phyloP scores from a whole-genome alignment of 2,113 vertebrate species.

The Tenebrosternarchus preto region DNA sequence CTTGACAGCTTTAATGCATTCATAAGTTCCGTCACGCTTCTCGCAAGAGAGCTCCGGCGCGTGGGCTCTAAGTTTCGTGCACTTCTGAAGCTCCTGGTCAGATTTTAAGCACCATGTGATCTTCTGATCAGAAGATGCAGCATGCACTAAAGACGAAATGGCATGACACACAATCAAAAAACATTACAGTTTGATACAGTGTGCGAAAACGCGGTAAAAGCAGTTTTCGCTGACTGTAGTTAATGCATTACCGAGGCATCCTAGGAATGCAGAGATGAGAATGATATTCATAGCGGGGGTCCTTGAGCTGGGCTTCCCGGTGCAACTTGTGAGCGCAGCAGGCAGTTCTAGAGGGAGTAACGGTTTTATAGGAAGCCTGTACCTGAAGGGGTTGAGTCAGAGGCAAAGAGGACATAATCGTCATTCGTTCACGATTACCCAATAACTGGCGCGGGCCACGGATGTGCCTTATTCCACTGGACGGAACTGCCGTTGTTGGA shows the following conservation, averaged over 20 bases:
- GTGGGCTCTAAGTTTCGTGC: slow-evolving; percentile 21
- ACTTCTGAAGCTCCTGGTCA: slow-evolving; percentile 59
- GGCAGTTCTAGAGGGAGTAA: background rate
- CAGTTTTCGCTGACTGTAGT: no score
- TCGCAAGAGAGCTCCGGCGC: slow-evolving; percentile 50
- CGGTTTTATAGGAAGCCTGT: slow-evolving; percentile 61
- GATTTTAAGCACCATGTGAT: slow-evolving; percentile 73
- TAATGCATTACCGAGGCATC: slow-evolving; percentile 68
- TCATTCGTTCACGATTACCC: no score
- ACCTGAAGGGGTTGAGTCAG: slow-evolving; percentile 26
- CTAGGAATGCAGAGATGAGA: slow-evolving; percentile 59
- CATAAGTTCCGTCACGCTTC: background rate
- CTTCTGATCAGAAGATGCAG: slow-evolving; percentile 17
- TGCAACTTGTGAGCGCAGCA: slow-evolving; percentile 41
- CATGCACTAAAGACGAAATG: slow-evolving; percentile 39
- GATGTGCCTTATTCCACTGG: background rate
- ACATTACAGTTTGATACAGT: background rate
- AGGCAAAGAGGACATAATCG: background rate
- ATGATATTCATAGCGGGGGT: slow-evolving; percentile 66
- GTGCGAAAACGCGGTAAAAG: background rate
- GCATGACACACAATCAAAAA: background rate
- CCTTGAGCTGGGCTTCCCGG: background rate
- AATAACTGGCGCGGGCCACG: no score
- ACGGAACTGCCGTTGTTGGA: background rate
- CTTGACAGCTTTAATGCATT: slow-evolving; percentile 68